These are phyloP conservation scores for Globicephala melas DNA, from an alignment of 2,113 vertebrate genomes.

Conservation along the genomic window DNA sequence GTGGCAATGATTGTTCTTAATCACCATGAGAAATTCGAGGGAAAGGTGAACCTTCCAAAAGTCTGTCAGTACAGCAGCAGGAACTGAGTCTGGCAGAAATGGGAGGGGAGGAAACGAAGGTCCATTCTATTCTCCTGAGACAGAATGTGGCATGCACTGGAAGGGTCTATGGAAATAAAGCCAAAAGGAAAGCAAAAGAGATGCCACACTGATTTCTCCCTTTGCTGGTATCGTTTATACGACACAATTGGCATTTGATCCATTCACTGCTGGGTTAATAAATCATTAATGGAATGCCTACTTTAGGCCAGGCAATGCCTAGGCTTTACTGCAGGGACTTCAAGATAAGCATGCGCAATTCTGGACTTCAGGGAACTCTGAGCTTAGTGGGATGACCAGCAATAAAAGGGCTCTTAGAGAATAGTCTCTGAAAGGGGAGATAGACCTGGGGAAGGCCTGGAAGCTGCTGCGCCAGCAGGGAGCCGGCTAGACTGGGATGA, in stretches of 20 bases:
- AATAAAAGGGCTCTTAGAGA: neutral
- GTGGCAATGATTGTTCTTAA: neutral
- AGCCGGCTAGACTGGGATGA: rapidly evolving
- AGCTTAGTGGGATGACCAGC: neutral
- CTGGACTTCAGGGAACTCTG: neutral
- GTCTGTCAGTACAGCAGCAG: neutral
- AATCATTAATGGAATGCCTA: neutral
- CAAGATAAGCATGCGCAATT: neutral
- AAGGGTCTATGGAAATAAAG: neutral
- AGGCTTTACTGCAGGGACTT: neutral
- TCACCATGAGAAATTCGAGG: neutral
- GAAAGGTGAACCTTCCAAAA: neutral
- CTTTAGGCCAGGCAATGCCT: neutral
- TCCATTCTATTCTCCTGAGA: neutral
- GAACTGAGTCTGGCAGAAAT: neutral
- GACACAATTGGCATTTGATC: neutral
- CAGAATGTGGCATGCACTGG: rapidly evolving
- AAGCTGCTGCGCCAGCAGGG: neutral
- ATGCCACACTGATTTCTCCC: no score
- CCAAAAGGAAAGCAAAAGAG: neutral
- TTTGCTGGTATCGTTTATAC: neutral
- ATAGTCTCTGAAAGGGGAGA: neutral
- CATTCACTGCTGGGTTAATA: neutral
- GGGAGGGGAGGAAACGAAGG: neutral
- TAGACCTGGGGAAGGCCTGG: rapidly evolving